These are phyloP conservation scores for Macaria liturata DNA, from an alignment of 2,888 invertebrate genomes.

Conservation along the genomic window DNA sequence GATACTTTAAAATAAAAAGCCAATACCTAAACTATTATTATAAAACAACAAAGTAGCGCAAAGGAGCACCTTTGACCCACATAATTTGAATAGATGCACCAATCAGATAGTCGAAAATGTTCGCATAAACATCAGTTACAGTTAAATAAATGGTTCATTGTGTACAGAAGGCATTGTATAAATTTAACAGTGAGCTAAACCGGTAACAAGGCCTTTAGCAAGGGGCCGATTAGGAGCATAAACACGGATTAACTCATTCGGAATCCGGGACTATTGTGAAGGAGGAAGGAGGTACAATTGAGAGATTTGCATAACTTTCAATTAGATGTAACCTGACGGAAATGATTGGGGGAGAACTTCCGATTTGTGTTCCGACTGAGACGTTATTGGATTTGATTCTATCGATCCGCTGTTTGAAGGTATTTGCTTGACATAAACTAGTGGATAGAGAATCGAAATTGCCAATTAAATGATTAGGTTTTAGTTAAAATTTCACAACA, in stretches of 20 bases:
- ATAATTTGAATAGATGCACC: slow-evolving; percentile 35
- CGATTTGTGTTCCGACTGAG: slow-evolving; percentile 53
- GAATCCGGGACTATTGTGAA: slow-evolving; percentile 78
- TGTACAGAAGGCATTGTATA: slow-evolving; percentile 76
- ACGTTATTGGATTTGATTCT: slow-evolving; percentile 33
- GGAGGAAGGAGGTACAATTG: slow-evolving; percentile 80
- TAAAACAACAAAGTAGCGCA: too few species aligned
- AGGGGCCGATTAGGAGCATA: slow-evolving; percentile 81
- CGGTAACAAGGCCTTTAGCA: slow-evolving; percentile 76
- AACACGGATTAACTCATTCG: slow-evolving; percentile 83
- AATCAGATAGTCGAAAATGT: slow-evolving; percentile 54
- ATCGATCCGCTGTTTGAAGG: not conserved
- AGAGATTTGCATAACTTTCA: slow-evolving; percentile 83
- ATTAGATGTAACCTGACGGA: slow-evolving; percentile 79
- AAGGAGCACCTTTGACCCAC: slow-evolving; percentile 22
- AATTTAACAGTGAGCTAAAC: slow-evolving; percentile 76
- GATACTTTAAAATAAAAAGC: not conserved
- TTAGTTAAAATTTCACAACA: too few species aligned
- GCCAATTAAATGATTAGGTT: too few species aligned
- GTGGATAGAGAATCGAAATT: too few species aligned
- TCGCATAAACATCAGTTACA: slow-evolving; percentile 59
- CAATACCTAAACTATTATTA: too few species aligned
- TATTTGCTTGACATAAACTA: too few species aligned
- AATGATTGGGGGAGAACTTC: slow-evolving; percentile 72
- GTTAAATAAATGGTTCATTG: slow-evolving; percentile 68